A percentile compares a stretch with the other conserved stretches of the same genome.
These are phyloP conservation scores for Polyploca ridens DNA, from an alignment of 2,888 invertebrate species.

Conservation along the genomic window DNA sequence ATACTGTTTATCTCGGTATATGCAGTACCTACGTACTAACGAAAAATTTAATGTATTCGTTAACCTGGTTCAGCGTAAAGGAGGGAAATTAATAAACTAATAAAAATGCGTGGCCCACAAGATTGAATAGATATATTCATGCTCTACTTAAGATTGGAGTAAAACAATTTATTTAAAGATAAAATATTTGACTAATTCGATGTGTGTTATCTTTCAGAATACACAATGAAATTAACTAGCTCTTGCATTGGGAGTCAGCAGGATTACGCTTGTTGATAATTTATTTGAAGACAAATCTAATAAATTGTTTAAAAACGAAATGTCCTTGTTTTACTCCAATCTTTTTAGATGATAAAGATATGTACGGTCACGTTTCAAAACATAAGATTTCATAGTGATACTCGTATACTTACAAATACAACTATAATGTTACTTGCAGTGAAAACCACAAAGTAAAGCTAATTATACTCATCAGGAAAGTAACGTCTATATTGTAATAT, in stretches of 20 bases:
- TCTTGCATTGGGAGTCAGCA: conserved; percentile 46
- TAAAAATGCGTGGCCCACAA: background rate
- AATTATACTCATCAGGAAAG: background rate
- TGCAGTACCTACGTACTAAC: background rate
- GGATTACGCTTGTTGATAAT: conserved; percentile 49
- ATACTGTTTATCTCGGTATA: background rate
- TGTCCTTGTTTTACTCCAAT: conserved; percentile 53
- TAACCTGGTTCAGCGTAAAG: background rate
- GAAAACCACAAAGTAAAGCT: conserved; percentile 1
- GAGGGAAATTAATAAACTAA: background rate
- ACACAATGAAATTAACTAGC: conserved; percentile 44
- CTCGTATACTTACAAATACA: background rate
- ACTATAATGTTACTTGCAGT: background rate
- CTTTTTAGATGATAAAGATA: background rate
- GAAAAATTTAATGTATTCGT: background rate
- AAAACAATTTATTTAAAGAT: conserved; percentile 32
- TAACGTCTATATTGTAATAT: background rate
- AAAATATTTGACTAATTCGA: conserved; percentile 16
- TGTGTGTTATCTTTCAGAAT: conserved; percentile 63
- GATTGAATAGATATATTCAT: background rate
- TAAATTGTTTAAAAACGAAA: conserved; percentile 27
- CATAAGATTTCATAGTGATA: background rate
- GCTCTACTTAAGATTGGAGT: conserved; percentile 36
- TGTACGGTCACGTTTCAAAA: background rate
- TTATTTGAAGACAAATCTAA: conserved; percentile 27